Evolutionary conservation across 2,888 invertebrate genomes (phyloP), one percentile per base, ranked within the genome.

Genomic region (Dendrolimus houi): DNA sequence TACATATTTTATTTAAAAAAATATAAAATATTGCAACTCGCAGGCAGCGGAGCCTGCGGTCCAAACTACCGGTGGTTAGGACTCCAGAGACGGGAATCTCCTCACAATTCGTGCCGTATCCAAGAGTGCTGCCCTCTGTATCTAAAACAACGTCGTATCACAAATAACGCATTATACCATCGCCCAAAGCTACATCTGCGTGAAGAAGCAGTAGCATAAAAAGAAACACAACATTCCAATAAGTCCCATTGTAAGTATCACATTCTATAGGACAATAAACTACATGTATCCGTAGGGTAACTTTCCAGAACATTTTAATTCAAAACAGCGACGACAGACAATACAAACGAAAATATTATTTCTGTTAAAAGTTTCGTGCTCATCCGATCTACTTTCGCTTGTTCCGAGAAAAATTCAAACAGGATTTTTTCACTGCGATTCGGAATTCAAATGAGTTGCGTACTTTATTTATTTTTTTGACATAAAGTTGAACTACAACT

Each of bases 311-410:
- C 57, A 59, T 61, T 65, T 66, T 61, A 62, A 64, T 64, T 64
- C 62, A 52, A 52, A 54, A 40, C 47, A 54, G 47, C 52, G 47
- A 64, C 63, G 56, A 60, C 62, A 63, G 59, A 66, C 68, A 71
- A 66, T 67, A 75, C 75, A 75, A 78, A 79, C 75, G 77, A 79
- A 77, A 82, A 81, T 83, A 82, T 82, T 82, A 82, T 83, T 83
- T 82, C 79, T 81, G 81, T 81, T 83, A 83, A 83, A 83, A 83
- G 79, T 83, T 81, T 71, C 71, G 68, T 72, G 73, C 74, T 81
- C 78, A 81, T 80, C 77, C 81, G 77, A 77, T 81, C 81, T 79
- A 77, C 81, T 80, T 17, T 75, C 75, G 70, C 67, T 64, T 69
- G 68, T 71, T 69, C 70, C 69, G 68, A 9, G 71, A 63, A 74